These are phyloP conservation scores for Monodelphis domestica DNA, from an alignment of 2,797 vertebrate genomes.

Conservation along the genomic window DNA sequence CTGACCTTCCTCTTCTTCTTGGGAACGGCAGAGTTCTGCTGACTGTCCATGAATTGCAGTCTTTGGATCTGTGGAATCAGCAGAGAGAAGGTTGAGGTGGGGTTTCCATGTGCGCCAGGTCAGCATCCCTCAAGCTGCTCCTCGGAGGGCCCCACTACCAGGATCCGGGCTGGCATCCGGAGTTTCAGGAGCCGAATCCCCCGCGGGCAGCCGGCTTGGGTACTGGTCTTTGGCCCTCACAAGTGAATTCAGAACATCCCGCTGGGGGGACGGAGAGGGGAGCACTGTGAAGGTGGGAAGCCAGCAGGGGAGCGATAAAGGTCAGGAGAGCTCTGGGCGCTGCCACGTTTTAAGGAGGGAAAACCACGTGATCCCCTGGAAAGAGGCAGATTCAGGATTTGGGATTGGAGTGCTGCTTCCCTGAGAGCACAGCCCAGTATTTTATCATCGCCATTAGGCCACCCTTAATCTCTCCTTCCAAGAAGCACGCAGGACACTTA, in stretches of 20 bases:
- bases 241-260: conserved; percentile 42
- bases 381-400: conserved; percentile 37
- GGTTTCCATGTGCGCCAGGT: conserved; percentile 48
- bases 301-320: conserved; percentile 52
- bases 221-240: conserved; percentile 62
- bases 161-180: conserved; percentile 59
- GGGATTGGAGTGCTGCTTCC: conserved; percentile 48
- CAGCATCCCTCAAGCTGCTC: conserved; percentile 63
- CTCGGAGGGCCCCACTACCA: conserved; percentile 65
- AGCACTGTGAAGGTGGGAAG: conserved; percentile 52
- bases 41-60: conserved; percentile 74
- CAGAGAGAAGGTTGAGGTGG: conserved; percentile 74
- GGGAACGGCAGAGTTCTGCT: conserved; percentile 76
- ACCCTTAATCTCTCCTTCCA: conserved; percentile 30
- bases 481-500: conserved; percentile 42
- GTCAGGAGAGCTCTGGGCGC: conserved; percentile 63
- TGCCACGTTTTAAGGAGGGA: conserved; percentile 44
- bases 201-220: conserved; percentile 61
- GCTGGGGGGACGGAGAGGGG: conserved; percentile 27
- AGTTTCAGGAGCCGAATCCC: conserved; percentile 61
- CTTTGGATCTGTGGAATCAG: conserved; percentile 82
- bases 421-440: conserved; percentile 5
- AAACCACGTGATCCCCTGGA: conserved; percentile 1
- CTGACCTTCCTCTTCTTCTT: conserved; percentile 85
- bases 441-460: conserved; percentile 21